Conservation (phyloP, 2,888 invertebrate species). For the Caenorhabditis sp. region DNA sequence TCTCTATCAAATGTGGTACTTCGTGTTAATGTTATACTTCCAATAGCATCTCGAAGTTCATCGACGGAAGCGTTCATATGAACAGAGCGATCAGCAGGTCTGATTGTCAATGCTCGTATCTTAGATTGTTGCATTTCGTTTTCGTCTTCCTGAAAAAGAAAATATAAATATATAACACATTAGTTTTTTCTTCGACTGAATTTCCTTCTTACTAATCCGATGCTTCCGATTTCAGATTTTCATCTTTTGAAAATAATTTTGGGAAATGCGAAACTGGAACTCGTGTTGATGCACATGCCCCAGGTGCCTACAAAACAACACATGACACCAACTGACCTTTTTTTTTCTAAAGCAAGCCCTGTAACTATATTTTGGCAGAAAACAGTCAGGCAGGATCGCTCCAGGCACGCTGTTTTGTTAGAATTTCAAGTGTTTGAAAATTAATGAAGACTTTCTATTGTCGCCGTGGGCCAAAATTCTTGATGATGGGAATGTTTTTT, state of each 20-base stretch:
- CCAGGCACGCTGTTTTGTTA: too few species aligned
- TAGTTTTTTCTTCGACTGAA: background rate
- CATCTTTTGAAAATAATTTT: too few species aligned
- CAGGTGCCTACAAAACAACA: too few species aligned
- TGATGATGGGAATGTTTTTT: background rate
- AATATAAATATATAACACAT: too few species aligned
- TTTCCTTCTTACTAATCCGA: background rate
- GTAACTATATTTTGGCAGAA: too few species aligned
- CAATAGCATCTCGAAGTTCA: slow-evolving; percentile 66
- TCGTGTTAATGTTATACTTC: slow-evolving; percentile 59
- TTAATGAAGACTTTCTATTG: too few species aligned
- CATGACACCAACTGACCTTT: too few species aligned
- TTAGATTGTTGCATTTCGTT: slow-evolving; percentile 53
- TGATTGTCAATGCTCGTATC: slow-evolving; percentile 50
- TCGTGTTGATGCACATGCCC: too few species aligned
- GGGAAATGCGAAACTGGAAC: too few species aligned
- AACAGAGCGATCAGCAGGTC: slow-evolving; percentile 39
- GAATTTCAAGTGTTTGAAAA: too few species aligned
- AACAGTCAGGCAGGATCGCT: too few species aligned
- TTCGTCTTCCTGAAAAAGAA: slow-evolving; percentile 35
- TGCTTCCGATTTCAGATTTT: background rate
- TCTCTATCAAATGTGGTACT: slow-evolving; percentile 68
- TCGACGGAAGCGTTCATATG: slow-evolving; percentile 57
- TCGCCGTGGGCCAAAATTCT: background rate
- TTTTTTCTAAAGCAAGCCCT: too few species aligned